Evolutionary conservation across 2,113 vertebrate species (phyloP).

Genomic region (Perccottus glenii): DNA sequence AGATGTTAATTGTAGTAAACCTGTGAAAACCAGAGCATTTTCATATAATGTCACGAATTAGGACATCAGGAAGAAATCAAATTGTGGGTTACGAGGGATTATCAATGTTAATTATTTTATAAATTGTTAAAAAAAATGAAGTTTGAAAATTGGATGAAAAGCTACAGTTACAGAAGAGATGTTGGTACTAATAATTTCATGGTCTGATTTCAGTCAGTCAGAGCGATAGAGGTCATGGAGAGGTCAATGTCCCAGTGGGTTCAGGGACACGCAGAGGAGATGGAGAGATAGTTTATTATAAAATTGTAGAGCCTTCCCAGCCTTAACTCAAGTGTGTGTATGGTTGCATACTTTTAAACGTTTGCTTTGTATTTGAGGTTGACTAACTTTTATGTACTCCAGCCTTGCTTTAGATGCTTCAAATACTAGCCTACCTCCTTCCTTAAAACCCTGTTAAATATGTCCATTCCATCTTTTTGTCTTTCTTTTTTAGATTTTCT

Average conservation of each 20-base stretch:
- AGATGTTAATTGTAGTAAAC: background rate
- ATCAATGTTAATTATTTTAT: no score
- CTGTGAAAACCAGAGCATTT: background rate
- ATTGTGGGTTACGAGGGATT: no score
- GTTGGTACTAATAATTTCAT: background rate
- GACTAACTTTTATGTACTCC: slow-evolving; percentile 25
- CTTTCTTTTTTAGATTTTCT: slow-evolving; percentile 61
- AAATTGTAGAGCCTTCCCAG: slow-evolving; percentile 40
- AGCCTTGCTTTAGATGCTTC: slow-evolving; percentile 67
- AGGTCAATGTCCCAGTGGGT: slow-evolving; percentile 42
- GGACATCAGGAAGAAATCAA: no score
- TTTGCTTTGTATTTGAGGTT: slow-evolving; percentile 19
- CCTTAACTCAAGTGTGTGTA: slow-evolving; percentile 48
- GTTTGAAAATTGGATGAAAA: no score
- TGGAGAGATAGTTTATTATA: slow-evolving; percentile 30
- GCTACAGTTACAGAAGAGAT: background rate
- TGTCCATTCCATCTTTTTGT: no score
- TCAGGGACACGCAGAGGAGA: slow-evolving; percentile 36
- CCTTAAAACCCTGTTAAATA: slow-evolving; percentile 63
- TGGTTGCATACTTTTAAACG: slow-evolving; percentile 33
- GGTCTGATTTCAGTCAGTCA: background rate
- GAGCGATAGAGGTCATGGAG: slow-evolving; percentile 14
- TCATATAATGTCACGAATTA: no score
- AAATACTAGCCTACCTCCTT: slow-evolving; percentile 85
- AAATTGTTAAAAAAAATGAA: no score